A percentile compares a stretch with the other conserved stretches of the same genome.
phyloP scores from a whole-genome alignment of 2,113 vertebrate genomes.

The Nothobranchius kuhntae region DNA sequence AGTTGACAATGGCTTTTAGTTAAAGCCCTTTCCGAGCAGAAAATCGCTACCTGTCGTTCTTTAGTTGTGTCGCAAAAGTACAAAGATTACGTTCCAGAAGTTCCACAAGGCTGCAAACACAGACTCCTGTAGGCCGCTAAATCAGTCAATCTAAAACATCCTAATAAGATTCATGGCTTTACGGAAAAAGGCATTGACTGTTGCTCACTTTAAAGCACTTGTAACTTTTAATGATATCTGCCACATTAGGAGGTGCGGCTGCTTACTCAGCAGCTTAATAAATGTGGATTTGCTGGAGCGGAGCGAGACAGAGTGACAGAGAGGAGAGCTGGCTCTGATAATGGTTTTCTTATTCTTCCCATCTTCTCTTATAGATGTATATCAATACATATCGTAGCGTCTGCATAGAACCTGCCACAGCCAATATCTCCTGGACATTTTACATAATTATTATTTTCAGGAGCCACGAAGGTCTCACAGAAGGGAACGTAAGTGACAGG shows the following conservation, averaged over 20 bases:
- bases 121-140: slow-evolving; percentile 21
- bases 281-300: slow-evolving; percentile 25
- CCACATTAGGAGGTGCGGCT: slow-evolving; percentile 5
- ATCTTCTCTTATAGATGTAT: slow-evolving; percentile 71
- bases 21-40: slow-evolving; percentile 48
- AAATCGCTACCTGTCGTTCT: slow-evolving; percentile 62
- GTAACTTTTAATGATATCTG: slow-evolving; percentile 18
- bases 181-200: neutral
- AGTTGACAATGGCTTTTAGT: slow-evolving; percentile 61
- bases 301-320: slow-evolving; percentile 8
- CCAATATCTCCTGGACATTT: slow-evolving; percentile 78
- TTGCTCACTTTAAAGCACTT: neutral
- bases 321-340: slow-evolving; percentile 49
- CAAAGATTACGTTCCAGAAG: slow-evolving; percentile 35
- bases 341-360: slow-evolving; percentile 60
- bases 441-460: slow-evolving; percentile 84
- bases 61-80: slow-evolving; percentile 29
- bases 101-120: slow-evolving; percentile 33
- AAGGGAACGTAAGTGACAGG: slow-evolving; percentile 81
- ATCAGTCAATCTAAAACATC: slow-evolving; percentile 39
- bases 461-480: slow-evolving; percentile 76
- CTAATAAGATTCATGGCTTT: slow-evolving; percentile 13
- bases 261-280: neutral
- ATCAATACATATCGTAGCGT: slow-evolving; percentile 66
- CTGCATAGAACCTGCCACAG: slow-evolving; percentile 67